Base-by-base conservation (phyloP, 2,797 vertebrate species). In the Avahi laniger region DNA sequence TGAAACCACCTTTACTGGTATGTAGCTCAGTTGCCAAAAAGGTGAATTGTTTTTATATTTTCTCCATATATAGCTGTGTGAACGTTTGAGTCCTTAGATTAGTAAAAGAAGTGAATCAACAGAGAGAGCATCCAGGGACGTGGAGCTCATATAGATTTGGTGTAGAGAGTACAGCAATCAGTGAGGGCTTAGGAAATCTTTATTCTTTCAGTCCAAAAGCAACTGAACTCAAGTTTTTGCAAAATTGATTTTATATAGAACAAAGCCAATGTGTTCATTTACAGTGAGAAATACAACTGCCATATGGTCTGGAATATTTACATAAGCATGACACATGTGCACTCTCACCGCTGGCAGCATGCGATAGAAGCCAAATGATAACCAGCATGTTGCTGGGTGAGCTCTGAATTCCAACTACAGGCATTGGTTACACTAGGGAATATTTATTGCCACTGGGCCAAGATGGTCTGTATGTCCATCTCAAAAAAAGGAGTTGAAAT, bases 1-100 rank as follows among this genome's bases (percentile, higher is more conserved):
- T 72, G 35, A 90, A 94, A 76, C n/a, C 41, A 67, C 28, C 18
- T 79, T 83, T 82, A 67, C 81, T 89, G 65, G 52, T 89, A 30
- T 12, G 4, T 80, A 76, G 24, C 13, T 92, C 52, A 80, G 28
- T 80, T 95, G 48, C 76, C 78, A 78, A 94, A 93, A 84, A 91
- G 33, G 59, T 86, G 72, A 88, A n/a, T 41, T 35, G 5, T 75
- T 81, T 86, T 65, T 91, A 20, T 90, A 7, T 80, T 93, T 93
- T 89, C 41, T 95, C 50, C 28, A 17, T 46, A 63, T n/a, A 82
- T 2, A 43, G 15, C 50, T 93, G 28, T 43, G 57, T 57, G 52
- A 94, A 59, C 35, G 28, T 75, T 46, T 63, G n/a, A 70, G 7
- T 26, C 20, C 38, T 91, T 41, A 50, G 35, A 35, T 92, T 72